A percentile compares a stretch with the other conserved stretches of the same genome.
phyloP scores from a whole-genome alignment of 2,888 invertebrate species.

The Seira ritae region DNA sequence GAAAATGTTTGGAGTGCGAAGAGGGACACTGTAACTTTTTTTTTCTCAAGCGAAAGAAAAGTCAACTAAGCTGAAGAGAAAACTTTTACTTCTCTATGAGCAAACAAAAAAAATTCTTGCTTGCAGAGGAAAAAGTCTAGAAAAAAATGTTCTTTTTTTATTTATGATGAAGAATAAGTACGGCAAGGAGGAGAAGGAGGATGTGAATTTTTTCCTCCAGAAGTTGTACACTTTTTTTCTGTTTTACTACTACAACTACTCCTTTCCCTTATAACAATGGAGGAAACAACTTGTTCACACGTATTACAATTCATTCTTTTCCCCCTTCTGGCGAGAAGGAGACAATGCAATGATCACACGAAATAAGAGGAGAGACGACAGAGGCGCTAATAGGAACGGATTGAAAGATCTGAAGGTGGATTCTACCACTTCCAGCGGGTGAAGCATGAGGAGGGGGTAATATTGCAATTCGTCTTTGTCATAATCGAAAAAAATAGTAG shows the following conservation, averaged over 20 bases:
- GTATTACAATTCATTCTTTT: slow-evolving; percentile 44
- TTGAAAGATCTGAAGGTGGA: not conserved
- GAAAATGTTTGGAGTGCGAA: not conserved
- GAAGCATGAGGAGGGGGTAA: slow-evolving; percentile 17
- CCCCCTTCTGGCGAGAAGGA: slow-evolving; percentile 25
- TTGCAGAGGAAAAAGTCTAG: slow-evolving; percentile 4
- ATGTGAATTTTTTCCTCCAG: not conserved
- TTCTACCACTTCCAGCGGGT: not conserved
- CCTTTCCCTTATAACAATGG: slow-evolving; percentile 4
- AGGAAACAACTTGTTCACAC: slow-evolving; percentile 66
- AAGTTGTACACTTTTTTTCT: slow-evolving; percentile 12
- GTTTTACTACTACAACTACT: no score
- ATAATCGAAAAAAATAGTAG: slow-evolving; percentile 15
- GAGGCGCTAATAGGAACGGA: not conserved
- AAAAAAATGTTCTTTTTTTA: slow-evolving; percentile 13
- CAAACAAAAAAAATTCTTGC: slow-evolving; percentile 20
- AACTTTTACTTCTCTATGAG: slow-evolving; percentile 17
- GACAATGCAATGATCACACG: slow-evolving; percentile 1
- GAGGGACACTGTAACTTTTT: slow-evolving; percentile 11
- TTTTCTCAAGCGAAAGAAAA: not conserved
- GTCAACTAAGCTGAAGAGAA: slow-evolving; percentile 24
- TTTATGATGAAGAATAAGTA: slow-evolving; percentile 8
- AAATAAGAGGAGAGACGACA: not conserved
- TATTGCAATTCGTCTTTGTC: not conserved
- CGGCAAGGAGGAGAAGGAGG: not conserved